Base-by-base conservation (phyloP, 2,888 invertebrate species). In the Melanostoma scalare region DNA sequence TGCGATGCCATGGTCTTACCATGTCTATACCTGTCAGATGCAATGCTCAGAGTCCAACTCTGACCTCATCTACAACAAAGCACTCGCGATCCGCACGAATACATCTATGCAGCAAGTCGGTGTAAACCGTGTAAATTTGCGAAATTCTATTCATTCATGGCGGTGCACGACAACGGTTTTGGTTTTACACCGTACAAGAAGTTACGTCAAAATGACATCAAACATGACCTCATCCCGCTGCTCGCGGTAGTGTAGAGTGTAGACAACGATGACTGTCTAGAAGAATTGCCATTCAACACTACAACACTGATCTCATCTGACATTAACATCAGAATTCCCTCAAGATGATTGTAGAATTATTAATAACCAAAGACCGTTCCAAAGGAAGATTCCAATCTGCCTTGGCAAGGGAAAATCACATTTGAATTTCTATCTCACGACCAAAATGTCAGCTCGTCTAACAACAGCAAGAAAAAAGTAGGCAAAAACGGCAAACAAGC, bases 371-470 rank as follows among this genome's bases (percentile, higher is more conserved):
- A 60, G 77, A 76, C 60, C 44, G 30, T 42, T 40, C n/a, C 33
- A 35, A 55, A 31, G 50, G 9, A 42, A 77, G 81, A 82, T 77
- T 73, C 77, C 48, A 77, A 77, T 77, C 77, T 77, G 67, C 60
- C 67, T 72, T 40, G 6, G 42, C 44, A 48, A 40, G 36, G 42
- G 31, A 53, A 67, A 67, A 60, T 53, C 30, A 38, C 9, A 69
- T 77, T 82, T 82, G 69, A 77, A 78, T 77, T 73, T 63, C 50
- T 40, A 60, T 44, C 82, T 73, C 78, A 78, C 78, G 82, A 82
- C 52, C 58, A 30, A 78, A 82, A 82, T 82, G 77, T 74, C 77
- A 77, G 72, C 31, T 20, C 20, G 36, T 30, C 8, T 31, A 6
- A 40, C 46, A 46, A 10, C 4, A n/a, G 52, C n/a, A 38, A 4